These are phyloP conservation scores for Troides aeacus DNA, from an alignment of 2,888 invertebrate genomes.

Conservation along the genomic window DNA sequence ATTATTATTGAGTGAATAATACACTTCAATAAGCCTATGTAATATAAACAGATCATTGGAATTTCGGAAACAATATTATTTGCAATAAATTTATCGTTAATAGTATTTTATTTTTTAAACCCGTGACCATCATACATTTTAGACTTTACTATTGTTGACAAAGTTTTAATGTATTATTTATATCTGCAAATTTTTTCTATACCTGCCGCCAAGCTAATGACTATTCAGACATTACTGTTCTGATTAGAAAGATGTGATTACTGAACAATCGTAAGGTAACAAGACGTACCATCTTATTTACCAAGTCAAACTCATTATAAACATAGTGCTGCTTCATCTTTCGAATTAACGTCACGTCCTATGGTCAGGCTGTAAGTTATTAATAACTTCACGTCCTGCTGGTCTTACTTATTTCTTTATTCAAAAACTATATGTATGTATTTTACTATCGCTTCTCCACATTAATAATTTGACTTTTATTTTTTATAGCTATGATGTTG, in stretches of 20 bases:
- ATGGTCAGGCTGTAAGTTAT: too few relatives aligned
- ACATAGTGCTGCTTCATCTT: too few relatives aligned
- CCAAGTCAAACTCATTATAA: too few relatives aligned
- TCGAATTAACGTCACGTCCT: too few relatives aligned
- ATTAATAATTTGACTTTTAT: slow-evolving; percentile 30
- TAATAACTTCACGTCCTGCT: too few relatives aligned
- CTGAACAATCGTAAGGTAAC: too few relatives aligned
- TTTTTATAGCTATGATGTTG: slow-evolving; percentile 85
- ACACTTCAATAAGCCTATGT: too few relatives aligned
- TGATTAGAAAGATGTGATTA: too few relatives aligned
- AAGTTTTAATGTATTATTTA: not conserved
- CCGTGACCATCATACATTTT: slow-evolving; percentile 3
- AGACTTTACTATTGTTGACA: not conserved
- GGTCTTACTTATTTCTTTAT: not conserved
- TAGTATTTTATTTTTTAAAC: not conserved
- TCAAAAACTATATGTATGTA: not conserved
- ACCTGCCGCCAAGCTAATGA: not conserved
- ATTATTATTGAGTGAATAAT: too few relatives aligned
- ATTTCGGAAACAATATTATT: not conserved
- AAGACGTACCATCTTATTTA: too few relatives aligned
- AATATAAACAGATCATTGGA: too few relatives aligned
- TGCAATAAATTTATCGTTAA: not conserved
- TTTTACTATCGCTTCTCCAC: not conserved
- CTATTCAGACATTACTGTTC: not conserved
- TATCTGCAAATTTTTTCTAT: not conserved